phyloP scores from a whole-genome alignment of 92 coral and sea anemone species.

The Desmophyllum pertusum region DNA sequence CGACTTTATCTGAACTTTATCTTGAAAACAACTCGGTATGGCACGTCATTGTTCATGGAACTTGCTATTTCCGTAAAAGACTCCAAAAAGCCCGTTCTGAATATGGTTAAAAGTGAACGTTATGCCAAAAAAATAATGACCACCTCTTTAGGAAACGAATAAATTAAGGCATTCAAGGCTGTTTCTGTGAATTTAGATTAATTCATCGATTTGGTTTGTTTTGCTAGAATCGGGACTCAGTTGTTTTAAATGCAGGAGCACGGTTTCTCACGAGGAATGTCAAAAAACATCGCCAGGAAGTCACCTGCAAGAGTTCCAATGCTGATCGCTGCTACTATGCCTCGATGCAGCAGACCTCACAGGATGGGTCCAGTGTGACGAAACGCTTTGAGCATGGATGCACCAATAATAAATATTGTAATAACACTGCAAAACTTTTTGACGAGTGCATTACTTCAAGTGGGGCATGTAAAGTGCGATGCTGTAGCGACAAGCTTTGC shows the following conservation, averaged over 20 bases:
- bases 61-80: too few species aligned
- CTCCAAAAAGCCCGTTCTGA: too few species aligned
- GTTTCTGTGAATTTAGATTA: neutral
- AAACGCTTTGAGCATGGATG: neutral
- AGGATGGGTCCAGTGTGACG: neutral
- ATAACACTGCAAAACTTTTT: neutral
- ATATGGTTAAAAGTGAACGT: too few species aligned
- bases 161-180: too few species aligned
- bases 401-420: neutral
- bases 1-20: too few species aligned
- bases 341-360: constrained; percentile 5
- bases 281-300: neutral
- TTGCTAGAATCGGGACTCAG: neutral
- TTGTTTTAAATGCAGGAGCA: constrained; percentile 9
- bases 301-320: neutral
- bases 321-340: neutral
- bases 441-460: neutral
- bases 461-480: neutral
- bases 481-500: neutral
- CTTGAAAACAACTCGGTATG: too few species aligned
- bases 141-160: too few species aligned
- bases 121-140: too few species aligned
- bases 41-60: too few species aligned
- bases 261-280: neutral
- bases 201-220: neutral